Evolutionary conservation across 2,113 vertebrate genomes (phyloP), one percentile per base, ranked within the genome.

Genomic region (Nothobranchius kuhntae): DNA sequence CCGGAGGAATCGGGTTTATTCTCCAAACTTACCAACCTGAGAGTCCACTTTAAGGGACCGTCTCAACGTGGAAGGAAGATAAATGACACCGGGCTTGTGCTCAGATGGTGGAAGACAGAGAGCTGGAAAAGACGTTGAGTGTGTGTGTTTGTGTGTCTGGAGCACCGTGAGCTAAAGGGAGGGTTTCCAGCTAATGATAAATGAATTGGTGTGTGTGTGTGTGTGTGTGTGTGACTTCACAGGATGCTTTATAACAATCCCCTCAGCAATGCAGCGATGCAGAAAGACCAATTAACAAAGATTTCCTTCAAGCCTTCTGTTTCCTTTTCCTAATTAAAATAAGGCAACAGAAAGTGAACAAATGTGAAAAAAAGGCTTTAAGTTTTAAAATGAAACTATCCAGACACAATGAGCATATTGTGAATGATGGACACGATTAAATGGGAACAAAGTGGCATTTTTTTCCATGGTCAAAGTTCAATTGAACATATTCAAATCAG

Each of bases 201-300:
- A 88, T 79, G 76, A 84, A 83, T 40, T 9, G 9, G 6, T 40
- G 53, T 12, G 17, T 80, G 77, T 30, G 30, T 30, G 53, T 12
- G 17, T 80, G 77, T 30, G 30, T 30, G 30, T 30, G 77, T 62
- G 72, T 75, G 61, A 84, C 65, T 75, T 73, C 57, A 45, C 67
- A 83, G 72, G 76, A 71, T 64, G 69, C 88, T 87, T 82, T 85
- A 73, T 64, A 87, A 89, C 68, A 75, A 77, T 69, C 52, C 85
- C 81, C 61, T 75, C 80, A 84, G 83, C 75, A 53, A 79, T 58
- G 77, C 82, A 86, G 46, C 1, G n/a, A 77, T 57, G 77, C 71
- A 82, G 81, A 82, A 89, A 84, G 75, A 53, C 72, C 69, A 86
- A 91, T 89, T 91, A 88, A 91, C 87, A 87, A 82, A 91, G 84